phyloP scores from a whole-genome alignment of 2,113 vertebrate genomes.

The Halichoerus grypus region DNA sequence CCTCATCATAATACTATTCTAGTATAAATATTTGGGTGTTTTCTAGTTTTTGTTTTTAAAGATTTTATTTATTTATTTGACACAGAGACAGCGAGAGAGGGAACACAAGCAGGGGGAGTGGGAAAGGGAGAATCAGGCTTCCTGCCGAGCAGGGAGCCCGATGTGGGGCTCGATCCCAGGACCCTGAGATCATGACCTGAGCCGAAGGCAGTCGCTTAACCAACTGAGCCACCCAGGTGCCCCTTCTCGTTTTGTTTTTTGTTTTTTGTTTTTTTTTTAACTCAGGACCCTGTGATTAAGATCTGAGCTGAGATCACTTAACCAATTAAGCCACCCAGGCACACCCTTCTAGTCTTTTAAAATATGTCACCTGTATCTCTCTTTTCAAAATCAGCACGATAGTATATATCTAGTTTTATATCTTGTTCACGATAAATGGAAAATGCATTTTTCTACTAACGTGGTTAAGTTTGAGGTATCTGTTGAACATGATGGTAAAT shows the following conservation, averaged over 20 bases:
- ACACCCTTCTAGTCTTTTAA: neutral
- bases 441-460: slow-evolving; percentile 46
- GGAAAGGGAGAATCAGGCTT: too few species aligned
- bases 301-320: neutral
- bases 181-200: too few species aligned
- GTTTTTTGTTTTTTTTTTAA: neutral
- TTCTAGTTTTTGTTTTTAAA: neutral
- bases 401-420: slow-evolving; percentile 14
- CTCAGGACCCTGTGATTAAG: neutral
- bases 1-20: neutral
- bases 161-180: too few species aligned
- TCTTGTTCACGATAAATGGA: slow-evolving; percentile 44
- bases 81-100: too few species aligned
- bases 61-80: too few species aligned
- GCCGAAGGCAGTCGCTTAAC: too few species aligned
- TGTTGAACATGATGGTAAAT: neutral
- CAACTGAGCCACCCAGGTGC: too few species aligned
- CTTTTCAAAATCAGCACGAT: slow-evolving; percentile 10
- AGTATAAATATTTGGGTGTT: neutral
- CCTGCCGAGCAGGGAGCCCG: too few species aligned
- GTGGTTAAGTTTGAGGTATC: neutral
- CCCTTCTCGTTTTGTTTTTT: neutral
- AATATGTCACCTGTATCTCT: neutral
- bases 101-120: too few species aligned
- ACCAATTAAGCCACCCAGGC: neutral